These are phyloP conservation scores for Sinocyclocheilus grahami DNA, from an alignment of 2,113 vertebrate genomes.

Conservation along the genomic window DNA sequence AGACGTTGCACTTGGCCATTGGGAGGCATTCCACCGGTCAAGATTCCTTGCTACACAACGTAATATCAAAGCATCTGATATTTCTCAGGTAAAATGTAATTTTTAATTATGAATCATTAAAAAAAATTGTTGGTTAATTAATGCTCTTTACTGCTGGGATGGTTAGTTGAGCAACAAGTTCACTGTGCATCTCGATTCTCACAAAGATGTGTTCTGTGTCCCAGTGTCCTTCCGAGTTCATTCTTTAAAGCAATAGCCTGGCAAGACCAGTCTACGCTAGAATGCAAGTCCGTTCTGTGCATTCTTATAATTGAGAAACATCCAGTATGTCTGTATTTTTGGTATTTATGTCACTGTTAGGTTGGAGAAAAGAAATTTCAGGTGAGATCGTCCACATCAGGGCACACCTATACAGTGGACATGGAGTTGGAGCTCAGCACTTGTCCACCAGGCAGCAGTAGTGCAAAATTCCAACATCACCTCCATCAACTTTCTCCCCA, in stretches of 20 bases:
- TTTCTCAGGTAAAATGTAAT: no score
- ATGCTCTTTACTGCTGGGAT: background rate
- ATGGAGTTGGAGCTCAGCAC: slow-evolving; percentile 2
- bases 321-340: no score
- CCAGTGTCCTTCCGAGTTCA: no score
- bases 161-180: background rate
- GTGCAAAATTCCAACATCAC: background rate
- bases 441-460: background rate
- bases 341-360: background rate
- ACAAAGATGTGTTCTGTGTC: background rate
- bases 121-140: no score
- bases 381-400: slow-evolving; percentile 6
- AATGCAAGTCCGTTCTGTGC: no score
- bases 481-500: background rate
- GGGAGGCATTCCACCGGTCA: background rate
- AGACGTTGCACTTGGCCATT: background rate
- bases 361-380: background rate
- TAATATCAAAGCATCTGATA: background rate
- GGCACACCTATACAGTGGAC: background rate
- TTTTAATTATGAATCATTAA: no score
- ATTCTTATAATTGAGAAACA: no score
- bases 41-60: background rate
- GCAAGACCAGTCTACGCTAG: no score
- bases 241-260: no score
- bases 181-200: background rate